Evolutionary conservation across 2,888 invertebrate species (phyloP).

Genomic region (Athalia cordata): DNA sequence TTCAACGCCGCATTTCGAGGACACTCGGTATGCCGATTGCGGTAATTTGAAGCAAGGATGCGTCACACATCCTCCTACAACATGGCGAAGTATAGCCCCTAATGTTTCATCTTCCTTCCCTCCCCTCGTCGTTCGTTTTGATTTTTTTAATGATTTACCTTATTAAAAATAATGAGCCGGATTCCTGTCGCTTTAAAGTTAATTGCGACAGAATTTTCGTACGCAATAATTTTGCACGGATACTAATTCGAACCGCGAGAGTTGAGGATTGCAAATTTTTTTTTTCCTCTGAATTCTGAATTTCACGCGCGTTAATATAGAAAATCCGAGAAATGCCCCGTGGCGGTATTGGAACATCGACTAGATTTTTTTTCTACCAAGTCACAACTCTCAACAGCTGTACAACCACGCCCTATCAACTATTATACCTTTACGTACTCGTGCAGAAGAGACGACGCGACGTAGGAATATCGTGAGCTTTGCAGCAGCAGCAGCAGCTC

Average conservation of each 20-base stretch:
- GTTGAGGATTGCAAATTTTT: background rate
- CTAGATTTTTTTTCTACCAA: no score
- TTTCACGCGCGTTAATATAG: no score
- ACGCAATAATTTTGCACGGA: slow-evolving; percentile 57
- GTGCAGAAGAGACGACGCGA: no score
- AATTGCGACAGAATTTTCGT: slow-evolving; percentile 6
- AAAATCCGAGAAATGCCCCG: no score
- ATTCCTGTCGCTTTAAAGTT: slow-evolving; percentile 50
- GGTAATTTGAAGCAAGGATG: slow-evolving; percentile 52
- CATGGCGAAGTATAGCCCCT: slow-evolving; percentile 51
- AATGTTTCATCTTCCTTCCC: slow-evolving; percentile 52
- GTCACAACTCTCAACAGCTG: no score
- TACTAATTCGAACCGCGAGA: background rate
- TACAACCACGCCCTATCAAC: no score
- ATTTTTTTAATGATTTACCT: slow-evolving; percentile 62
- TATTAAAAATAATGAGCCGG: slow-evolving; percentile 66
- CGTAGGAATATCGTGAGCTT: no score
- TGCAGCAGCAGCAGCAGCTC: no score
- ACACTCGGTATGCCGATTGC: slow-evolving; percentile 40
- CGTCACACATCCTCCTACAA: slow-evolving; percentile 64
- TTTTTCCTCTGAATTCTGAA: background rate
- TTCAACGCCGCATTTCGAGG: background rate
- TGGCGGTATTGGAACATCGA: no score
- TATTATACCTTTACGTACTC: no score
- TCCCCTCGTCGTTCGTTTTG: slow-evolving; percentile 51